Conservation (phyloP, 2,113 vertebrate genomes). For the Oceanodroma tethys region DNA sequence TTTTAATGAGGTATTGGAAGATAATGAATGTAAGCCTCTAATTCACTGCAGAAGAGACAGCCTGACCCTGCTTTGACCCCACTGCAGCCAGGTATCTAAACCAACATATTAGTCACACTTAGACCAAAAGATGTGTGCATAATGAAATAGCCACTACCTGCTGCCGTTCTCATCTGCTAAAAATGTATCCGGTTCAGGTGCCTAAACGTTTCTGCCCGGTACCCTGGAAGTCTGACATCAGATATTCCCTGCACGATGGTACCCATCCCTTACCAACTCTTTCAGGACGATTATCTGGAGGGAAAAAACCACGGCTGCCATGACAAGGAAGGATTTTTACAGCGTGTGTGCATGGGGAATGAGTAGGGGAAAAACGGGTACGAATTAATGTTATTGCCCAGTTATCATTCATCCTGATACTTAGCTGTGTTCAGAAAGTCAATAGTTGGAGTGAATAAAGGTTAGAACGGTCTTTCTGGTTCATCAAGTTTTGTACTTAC, state of each 20-base stretch:
- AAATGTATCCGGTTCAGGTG: background rate
- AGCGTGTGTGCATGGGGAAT: background rate
- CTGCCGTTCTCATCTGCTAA: background rate
- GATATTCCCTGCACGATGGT: background rate
- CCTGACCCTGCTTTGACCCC: constrained; percentile 67
- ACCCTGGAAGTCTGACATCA: background rate
- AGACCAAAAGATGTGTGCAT: background rate
- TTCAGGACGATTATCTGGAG: background rate
- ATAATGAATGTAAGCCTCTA: constrained; percentile 76
- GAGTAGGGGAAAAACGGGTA: background rate
- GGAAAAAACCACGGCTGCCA: background rate
- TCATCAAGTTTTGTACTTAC: background rate
- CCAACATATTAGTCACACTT: constrained; percentile 64
- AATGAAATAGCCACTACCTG: background rate
- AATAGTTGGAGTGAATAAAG: background rate
- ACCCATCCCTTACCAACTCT: background rate
- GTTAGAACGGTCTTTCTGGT: background rate
- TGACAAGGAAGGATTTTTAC: background rate
- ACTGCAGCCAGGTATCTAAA: constrained; percentile 72
- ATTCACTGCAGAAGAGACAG: constrained; percentile 70
- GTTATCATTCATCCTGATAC: background rate
- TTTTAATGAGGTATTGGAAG: constrained; percentile 77
- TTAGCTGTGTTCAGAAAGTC: background rate
- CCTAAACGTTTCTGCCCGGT: background rate
- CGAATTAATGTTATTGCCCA: background rate